Evolutionary conservation across 2,888 invertebrate genomes (phyloP).

Genomic region (Sthenelais limicola): DNA sequence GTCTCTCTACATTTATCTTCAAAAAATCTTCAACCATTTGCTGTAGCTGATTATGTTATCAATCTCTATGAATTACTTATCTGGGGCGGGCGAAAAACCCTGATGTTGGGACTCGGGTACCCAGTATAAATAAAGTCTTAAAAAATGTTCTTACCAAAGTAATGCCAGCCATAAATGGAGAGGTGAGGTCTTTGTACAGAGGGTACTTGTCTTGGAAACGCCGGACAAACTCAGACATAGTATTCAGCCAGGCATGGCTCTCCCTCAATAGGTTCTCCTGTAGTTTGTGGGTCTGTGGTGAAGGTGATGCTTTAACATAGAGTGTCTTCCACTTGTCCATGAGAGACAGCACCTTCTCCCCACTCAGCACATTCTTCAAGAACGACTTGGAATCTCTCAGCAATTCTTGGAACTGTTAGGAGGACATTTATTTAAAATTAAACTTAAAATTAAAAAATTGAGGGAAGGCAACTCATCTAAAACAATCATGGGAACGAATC

Average conservation of each 20-base stretch:
- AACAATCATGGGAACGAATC: no score
- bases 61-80: not conserved
- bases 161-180: constrained; percentile 81
- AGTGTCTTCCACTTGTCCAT: constrained; percentile 12
- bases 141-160: constrained; percentile 76
- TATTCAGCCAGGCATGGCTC: constrained; percentile 61
- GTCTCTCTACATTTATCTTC: not conserved
- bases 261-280: constrained; percentile 57
- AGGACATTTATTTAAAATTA: no score
- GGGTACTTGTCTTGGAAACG: constrained; percentile 66
- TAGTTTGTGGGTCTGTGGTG: no score
- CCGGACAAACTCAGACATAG: constrained; percentile 56
- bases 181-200: constrained; percentile 85
- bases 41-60: not conserved
- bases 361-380: constrained; percentile 50
- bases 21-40: not conserved
- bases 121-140: no score
- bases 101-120: no score
- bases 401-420: constrained; percentile 48
- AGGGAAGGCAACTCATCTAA: no score
- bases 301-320: no score
- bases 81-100: not conserved
- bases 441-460: no score
- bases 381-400: constrained; percentile 56
- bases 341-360: constrained; percentile 8